These are phyloP conservation scores for Nicator chloris DNA, from an alignment of 2,113 vertebrate species.

Conservation along the genomic window DNA sequence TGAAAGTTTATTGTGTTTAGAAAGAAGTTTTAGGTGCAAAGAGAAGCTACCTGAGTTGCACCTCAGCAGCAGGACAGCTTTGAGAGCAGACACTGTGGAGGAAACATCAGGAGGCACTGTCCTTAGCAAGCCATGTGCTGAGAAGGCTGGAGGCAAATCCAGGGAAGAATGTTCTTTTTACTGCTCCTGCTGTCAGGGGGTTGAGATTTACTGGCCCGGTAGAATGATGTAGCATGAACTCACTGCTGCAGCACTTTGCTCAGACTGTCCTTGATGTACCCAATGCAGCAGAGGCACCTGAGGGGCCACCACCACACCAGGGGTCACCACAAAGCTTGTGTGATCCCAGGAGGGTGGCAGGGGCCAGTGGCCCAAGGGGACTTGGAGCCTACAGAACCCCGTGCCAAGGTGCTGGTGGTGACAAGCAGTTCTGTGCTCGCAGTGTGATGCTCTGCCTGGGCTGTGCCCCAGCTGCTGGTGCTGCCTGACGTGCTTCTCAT, in stretches of 20 bases:
- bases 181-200: background rate
- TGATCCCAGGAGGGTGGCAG: background rate
- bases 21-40: background rate
- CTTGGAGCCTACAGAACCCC: fast-evolving
- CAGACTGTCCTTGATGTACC: background rate
- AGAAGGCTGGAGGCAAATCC: background rate
- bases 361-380: fast-evolving
- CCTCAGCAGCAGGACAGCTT: background rate
- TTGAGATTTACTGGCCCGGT: background rate
- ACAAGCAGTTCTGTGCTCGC: fast-evolving
- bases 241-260: background rate
- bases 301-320: background rate
- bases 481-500: background rate
- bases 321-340: background rate
- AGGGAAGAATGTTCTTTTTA: background rate
- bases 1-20: background rate
- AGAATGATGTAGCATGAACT: background rate
- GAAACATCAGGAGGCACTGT: background rate
- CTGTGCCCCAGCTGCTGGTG: fast-evolving
- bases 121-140: background rate
- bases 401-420: background rate
- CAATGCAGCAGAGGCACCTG: background rate
- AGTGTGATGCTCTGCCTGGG: background rate
- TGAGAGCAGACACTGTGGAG: background rate
- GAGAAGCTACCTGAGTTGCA: background rate